Conservation (phyloP, 2,113 vertebrate genomes). For the Syngnathus floridae region DNA sequence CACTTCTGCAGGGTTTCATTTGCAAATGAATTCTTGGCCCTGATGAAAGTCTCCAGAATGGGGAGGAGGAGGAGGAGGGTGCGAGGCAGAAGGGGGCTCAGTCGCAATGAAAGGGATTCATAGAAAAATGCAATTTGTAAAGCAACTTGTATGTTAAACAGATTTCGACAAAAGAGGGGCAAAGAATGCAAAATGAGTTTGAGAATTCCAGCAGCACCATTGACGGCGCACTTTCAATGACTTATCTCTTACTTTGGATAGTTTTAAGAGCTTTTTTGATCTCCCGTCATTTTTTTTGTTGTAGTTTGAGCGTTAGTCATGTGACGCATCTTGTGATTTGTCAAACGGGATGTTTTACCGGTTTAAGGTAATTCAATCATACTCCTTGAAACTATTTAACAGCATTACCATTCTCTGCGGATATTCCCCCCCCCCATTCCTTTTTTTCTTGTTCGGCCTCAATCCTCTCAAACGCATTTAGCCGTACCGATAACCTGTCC, state of each 20-base stretch:
- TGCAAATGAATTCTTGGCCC: slow-evolving; percentile 93
- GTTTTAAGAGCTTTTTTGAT: background rate
- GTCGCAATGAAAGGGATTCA: slow-evolving; percentile 86
- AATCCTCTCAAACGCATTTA: slow-evolving; percentile 85
- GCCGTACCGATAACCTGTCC: slow-evolving; percentile 86
- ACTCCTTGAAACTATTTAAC: background rate
- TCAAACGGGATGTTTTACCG: slow-evolving; percentile 4
- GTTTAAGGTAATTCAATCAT: slow-evolving; percentile 8
- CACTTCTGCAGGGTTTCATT: slow-evolving; percentile 94
- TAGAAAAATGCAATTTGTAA: slow-evolving; percentile 95
- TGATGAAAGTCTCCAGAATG: slow-evolving; percentile 88
- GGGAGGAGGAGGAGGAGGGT: background rate
- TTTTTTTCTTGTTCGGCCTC: slow-evolving; percentile 58
- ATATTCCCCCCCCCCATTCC: background rate
- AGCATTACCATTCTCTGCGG: background rate
- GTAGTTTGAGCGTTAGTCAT: background rate
- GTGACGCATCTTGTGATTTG: slow-evolving; percentile 1
- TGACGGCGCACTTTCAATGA: slow-evolving; percentile 17
- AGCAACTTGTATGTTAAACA: slow-evolving; percentile 88
- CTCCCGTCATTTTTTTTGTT: background rate
- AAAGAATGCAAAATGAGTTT: slow-evolving; percentile 55
- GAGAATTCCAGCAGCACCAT: slow-evolving; percentile 28
- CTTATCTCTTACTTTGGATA: slow-evolving; percentile 10
- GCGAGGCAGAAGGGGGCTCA: slow-evolving; percentile 53
- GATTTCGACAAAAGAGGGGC: slow-evolving; percentile 60